Base-by-base conservation (phyloP, 2,888 invertebrate genomes). In the Thelaira solivaga region DNA sequence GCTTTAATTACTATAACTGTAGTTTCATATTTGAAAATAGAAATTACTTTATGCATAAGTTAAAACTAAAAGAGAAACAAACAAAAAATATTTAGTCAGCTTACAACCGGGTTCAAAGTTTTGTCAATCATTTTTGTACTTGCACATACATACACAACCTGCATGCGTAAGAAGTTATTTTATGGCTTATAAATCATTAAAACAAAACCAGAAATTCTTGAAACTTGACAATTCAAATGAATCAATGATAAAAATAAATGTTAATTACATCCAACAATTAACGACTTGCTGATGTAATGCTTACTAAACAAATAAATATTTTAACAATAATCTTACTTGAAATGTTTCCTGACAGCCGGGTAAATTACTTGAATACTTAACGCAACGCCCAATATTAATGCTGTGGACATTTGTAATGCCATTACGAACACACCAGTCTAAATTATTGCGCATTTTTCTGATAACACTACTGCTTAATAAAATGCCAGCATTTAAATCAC, bases 371-470 rank as follows among this genome's bases (percentile, higher is more conserved):
- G 89, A 86, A 76, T 89, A 87, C 81, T 89, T 89, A 13, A 89
- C 92, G 87, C 97, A 97, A 80, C 95, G 91, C n/a, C 97, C 97
- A 79, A 97, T 91, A 90, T 96, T 97, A 86, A 95, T 93, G 87
- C 95, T 95, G 85, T 95, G 94, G 83, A 93, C 94, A 80, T 93
- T 93, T 1, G 96, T 95, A 85, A 94, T 93, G 1, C 95, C 94
- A 89, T 96, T 96, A 81, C 94, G 93, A 18, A 96, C 94, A 88
- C 97, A 97, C 95, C 96, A 96, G 86, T 97, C 96, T 83, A 97
- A 90, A 87, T 94, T 93, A 45, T 90, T 90, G 83, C 94, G 93
- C 83, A 97, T 92, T 80, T 93, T 93, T 76, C 92, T 92, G 83
- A 98, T 90, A 39, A 97, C 93, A 0, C 95, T 95, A 89, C 96